These are phyloP conservation scores for Drosophila burlai DNA, from an alignment of 1,140 invertebrate genomes.

Conservation along the genomic window DNA sequence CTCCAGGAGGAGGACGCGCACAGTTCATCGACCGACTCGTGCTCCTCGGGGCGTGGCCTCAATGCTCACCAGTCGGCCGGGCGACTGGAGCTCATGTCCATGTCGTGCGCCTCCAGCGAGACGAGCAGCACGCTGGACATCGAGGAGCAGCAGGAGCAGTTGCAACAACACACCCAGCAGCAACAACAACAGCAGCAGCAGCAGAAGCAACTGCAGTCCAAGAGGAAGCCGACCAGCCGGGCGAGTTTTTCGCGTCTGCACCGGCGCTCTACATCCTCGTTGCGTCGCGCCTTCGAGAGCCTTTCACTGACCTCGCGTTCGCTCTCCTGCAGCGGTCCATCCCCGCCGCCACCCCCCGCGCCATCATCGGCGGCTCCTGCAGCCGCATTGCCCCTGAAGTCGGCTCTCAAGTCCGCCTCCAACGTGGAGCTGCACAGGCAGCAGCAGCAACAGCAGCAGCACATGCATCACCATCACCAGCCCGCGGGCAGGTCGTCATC, in stretches of 20 bases:
- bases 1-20: constrained; percentile 86
- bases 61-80: constrained; percentile 34
- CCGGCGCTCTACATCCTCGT: constrained; percentile 88
- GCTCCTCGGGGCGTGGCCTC: constrained; percentile 85
- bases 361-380: constrained; percentile 18
- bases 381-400: constrained; percentile 64
- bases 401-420: constrained; percentile 77
- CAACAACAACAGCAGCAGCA: constrained; percentile 42
- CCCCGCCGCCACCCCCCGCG: constrained; percentile 71
- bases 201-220: constrained; percentile 23
- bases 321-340: constrained; percentile 87
- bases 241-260: constrained; percentile 86
- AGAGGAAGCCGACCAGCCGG: constrained; percentile 62
- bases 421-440: constrained; percentile 68
- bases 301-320: constrained; percentile 88
- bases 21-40: constrained; percentile 87
- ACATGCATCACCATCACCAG: constrained; percentile 26
- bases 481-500: constrained; percentile 22
- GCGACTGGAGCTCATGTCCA: constrained; percentile 85
- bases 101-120: constrained; percentile 87
- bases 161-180: constrained; percentile 35
- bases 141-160: constrained; percentile 62
- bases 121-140: constrained; percentile 86
- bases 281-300: constrained; percentile 90
- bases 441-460: constrained; percentile 28